Evolutionary conservation across 2,888 invertebrate species (phyloP).

Genomic region (Omphaloscelis lunosa): DNA sequence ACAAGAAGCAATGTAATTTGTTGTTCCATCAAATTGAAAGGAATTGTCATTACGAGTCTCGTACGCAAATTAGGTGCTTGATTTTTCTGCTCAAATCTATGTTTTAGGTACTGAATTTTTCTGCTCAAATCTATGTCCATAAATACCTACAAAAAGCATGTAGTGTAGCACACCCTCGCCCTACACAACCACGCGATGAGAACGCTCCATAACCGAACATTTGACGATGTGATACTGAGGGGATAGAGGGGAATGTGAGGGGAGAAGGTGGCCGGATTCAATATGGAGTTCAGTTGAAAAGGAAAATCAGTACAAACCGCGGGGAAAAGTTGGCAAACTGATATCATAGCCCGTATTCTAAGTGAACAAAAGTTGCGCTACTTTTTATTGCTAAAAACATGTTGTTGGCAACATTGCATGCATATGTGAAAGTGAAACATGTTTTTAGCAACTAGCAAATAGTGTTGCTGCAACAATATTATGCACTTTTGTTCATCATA

Average conservation of each 20-base stretch:
- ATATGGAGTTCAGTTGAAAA: neutral
- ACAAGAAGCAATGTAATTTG: neutral
- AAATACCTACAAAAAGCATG: conserved; percentile 7
- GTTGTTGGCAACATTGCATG: neutral
- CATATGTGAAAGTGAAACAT: neutral
- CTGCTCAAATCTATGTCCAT: neutral
- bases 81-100: neutral
- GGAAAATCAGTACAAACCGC: neutral
- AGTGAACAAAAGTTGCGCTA: neutral
- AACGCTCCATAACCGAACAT: conserved; percentile 33
- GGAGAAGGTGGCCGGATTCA: neutral
- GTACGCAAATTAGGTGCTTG: neutral
- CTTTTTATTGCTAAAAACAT: neutral
- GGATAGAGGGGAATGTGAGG: neutral
- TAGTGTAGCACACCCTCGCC: conserved; percentile 32
- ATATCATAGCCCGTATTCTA: neutral
- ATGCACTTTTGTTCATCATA: neutral
- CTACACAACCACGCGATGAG: conserved; percentile 49
- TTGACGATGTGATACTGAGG: conserved; percentile 18
- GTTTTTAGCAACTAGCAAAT: neutral
- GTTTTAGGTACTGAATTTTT: neutral
- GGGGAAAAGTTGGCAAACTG: neutral
- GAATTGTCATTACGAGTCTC: neutral
- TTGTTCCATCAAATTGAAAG: neutral
- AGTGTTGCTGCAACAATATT: neutral